These are phyloP conservation scores for Triplophysa bombifrons DNA, from an alignment of 2,797 vertebrate species.

Conservation along the genomic window DNA sequence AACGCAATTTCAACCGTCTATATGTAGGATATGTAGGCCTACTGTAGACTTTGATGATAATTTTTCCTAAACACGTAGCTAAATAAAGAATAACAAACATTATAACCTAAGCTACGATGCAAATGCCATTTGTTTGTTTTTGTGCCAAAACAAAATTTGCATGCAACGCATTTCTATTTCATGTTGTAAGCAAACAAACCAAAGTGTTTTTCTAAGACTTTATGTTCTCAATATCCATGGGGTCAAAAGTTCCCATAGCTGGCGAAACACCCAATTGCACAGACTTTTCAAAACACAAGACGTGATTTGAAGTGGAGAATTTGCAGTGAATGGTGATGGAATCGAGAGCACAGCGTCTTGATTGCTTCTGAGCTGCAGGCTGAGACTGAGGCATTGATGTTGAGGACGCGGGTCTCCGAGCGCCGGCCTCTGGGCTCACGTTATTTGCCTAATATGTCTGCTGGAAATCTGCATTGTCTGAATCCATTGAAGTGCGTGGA, in stretches of 20 bases:
- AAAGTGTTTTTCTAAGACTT: background rate
- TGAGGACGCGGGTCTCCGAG: conserved; percentile 64
- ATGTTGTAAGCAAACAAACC: background rate
- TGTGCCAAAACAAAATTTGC: too few relatives aligned
- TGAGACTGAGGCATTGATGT: conserved; percentile 57
- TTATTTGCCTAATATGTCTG: conserved; percentile 81
- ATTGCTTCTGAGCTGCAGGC: conserved; percentile 54
- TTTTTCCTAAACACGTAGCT: too few relatives aligned
- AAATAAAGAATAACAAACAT: too few relatives aligned
- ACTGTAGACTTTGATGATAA: too few relatives aligned
- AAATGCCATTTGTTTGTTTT: too few relatives aligned
- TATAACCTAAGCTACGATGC: too few relatives aligned
- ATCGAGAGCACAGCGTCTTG: conserved; percentile 39
- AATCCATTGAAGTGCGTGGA: conserved; percentile 80
- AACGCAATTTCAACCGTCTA: too few relatives aligned
- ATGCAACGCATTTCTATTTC: background rate
- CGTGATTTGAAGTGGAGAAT: conserved; percentile 45
- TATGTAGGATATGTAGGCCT: too few relatives aligned
- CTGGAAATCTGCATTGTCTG: conserved; percentile 81
- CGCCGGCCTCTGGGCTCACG: conserved; percentile 69
- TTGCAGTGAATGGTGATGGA: conserved; percentile 37
- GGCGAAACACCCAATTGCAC: conserved; percentile 34
- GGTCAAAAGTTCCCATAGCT: background rate
- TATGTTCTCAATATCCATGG: background rate
- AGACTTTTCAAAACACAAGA: conserved; percentile 38